Evolutionary conservation across 2,113 vertebrate species (phyloP).

Genomic region (Polypterus senegalus): DNA sequence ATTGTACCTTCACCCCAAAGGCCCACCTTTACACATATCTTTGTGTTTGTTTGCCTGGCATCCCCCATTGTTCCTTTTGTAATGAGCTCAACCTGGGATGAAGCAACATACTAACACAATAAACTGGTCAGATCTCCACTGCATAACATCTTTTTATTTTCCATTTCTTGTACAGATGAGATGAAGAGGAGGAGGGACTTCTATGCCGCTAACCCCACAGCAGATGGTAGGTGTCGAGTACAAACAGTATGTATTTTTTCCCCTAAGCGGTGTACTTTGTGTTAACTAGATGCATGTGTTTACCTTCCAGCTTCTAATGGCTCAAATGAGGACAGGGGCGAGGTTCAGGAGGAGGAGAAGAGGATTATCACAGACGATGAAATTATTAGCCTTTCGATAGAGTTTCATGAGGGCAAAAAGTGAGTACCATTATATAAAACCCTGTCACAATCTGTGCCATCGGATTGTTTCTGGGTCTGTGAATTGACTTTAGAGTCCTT

Average conservation of each 20-base stretch:
- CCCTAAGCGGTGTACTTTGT: neutral
- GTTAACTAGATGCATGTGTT: neutral
- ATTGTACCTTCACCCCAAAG: no score
- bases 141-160: neutral
- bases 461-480: no score
- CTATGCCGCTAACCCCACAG: slow-evolving; percentile 63
- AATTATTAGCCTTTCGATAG: slow-evolving; percentile 85
- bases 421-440: slow-evolving; percentile 26
- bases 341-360: slow-evolving; percentile 63
- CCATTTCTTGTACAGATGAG: slow-evolving; percentile 54
- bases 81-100: no score
- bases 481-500: no score
- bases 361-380: slow-evolving; percentile 66
- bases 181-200: slow-evolving; percentile 86
- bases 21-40: no score
- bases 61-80: neutral
- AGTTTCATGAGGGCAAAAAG: slow-evolving; percentile 77
- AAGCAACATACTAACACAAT: no score
- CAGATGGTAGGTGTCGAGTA: slow-evolving; percentile 41
- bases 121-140: no score
- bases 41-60: no score
- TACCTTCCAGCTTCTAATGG: slow-evolving; percentile 42
- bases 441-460: no score
- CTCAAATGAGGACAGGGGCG: slow-evolving; percentile 50
- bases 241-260: no score